Evolutionary conservation across 2,888 invertebrate genomes (phyloP).

Genomic region (Microplitis deprimator): DNA sequence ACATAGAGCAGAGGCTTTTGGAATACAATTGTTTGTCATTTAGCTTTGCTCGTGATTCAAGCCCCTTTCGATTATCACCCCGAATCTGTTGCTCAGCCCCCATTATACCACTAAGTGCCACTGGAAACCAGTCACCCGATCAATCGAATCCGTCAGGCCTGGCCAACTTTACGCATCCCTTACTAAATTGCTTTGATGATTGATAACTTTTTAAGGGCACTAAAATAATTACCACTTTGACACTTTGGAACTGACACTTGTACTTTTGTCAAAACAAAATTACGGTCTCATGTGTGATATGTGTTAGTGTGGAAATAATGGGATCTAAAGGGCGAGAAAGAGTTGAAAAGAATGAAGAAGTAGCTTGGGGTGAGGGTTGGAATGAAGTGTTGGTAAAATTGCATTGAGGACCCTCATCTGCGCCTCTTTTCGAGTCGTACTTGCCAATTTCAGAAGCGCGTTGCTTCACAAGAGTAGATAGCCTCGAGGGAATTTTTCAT

Average conservation of each 20-base stretch:
- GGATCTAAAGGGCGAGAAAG: conserved; percentile 13
- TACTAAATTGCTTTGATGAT: conserved; percentile 14
- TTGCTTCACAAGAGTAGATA: conserved; percentile 27
- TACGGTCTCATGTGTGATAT: conserved; percentile 13
- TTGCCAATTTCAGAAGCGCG: conserved; percentile 34
- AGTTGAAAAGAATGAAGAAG: neutral
- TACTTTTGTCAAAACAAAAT: conserved; percentile 22
- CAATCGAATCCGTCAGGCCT: conserved; percentile 39
- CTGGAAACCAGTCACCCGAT: conserved; percentile 23
- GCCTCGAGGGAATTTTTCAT: conserved; percentile 34
- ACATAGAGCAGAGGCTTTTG: conserved; percentile 4
- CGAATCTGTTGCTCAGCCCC: conserved; percentile 21
- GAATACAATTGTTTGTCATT: conserved; percentile 13
- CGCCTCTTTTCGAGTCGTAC: conserved; percentile 20
- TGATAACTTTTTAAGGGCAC: conserved; percentile 30
- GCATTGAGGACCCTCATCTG: conserved; percentile 36
- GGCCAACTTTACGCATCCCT: conserved; percentile 16
- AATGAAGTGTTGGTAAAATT: conserved; percentile 18
- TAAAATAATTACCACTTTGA: conserved; percentile 16
- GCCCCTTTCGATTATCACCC: neutral
- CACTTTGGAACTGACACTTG: neutral
- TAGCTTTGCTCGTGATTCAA: neutral
- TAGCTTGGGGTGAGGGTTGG: neutral
- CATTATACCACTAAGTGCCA: conserved; percentile 1
- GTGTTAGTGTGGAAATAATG: neutral